Conservation (phyloP, 2,888 invertebrate species). For the Lamellibrachia columna region DNA sequence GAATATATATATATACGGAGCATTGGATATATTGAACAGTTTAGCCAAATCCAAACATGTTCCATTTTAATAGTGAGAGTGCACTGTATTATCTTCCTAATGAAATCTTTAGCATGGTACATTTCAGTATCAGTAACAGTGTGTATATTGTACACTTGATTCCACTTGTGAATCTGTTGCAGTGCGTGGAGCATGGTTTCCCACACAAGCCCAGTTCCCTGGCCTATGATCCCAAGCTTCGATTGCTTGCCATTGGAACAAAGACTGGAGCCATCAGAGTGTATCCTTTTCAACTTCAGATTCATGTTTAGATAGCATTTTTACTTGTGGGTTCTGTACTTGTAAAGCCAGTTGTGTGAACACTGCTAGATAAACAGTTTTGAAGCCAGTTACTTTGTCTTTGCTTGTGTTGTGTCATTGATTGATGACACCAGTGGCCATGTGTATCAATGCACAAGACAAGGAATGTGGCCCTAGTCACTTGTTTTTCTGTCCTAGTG, state of each 20-base stretch:
- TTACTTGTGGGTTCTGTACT: neutral
- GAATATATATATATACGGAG: too few relatives aligned
- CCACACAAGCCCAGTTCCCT: slow-evolving; percentile 94
- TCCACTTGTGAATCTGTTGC: slow-evolving; percentile 44
- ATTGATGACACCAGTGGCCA: neutral
- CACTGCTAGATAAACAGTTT: neutral
- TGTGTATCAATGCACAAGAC: too few relatives aligned
- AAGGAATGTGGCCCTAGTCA: too few relatives aligned
- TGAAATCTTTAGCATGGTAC: neutral
- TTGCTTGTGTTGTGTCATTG: neutral
- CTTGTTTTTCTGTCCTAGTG: neutral
- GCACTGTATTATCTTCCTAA: neutral
- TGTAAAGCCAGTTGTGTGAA: neutral
- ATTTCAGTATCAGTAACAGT: neutral
- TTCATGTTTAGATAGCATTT: neutral
- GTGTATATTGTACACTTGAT: neutral
- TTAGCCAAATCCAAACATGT: neutral
- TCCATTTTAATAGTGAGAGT: neutral
- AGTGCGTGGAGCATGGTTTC: slow-evolving; percentile 97
- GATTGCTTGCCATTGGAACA: slow-evolving; percentile 92
- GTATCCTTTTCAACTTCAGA: slow-evolving; percentile 37
- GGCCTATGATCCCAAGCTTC: slow-evolving; percentile 89
- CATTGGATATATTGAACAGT: neutral
- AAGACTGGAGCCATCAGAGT: slow-evolving; percentile 74
- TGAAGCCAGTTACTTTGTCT: neutral